These are phyloP conservation scores for Drosophila rhopaloa DNA, from an alignment of 1,140 invertebrate genomes.

Conservation along the genomic window DNA sequence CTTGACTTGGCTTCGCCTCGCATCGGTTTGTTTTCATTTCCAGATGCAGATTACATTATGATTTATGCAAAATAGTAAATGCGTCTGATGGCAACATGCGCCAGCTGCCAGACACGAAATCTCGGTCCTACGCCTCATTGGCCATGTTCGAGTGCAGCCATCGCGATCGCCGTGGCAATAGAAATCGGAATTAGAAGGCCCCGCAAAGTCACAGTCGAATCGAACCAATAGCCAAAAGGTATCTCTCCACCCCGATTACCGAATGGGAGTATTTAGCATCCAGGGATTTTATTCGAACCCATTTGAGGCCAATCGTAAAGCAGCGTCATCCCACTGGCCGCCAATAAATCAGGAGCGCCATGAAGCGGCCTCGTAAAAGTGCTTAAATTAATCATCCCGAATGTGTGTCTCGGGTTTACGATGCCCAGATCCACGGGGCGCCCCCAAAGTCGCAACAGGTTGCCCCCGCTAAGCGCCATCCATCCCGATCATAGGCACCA, in stretches of 20 bases:
- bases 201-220: slow-evolving; percentile 2
- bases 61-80: slow-evolving; percentile 85
- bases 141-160: slow-evolving; percentile 28
- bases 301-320: slow-evolving; percentile 67
- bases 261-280: slow-evolving; percentile 22
- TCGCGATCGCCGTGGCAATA: slow-evolving; percentile 28
- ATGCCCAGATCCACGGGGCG: slow-evolving; percentile 54
- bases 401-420: slow-evolving; percentile 80
- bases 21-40: slow-evolving; percentile 78
- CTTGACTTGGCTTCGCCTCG: slow-evolving; percentile 34
- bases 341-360: slow-evolving; percentile 80
- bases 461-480: slow-evolving; percentile 59
- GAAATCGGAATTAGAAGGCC: slow-evolving; percentile 18
- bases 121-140: slow-evolving; percentile 23
- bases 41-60: slow-evolving; percentile 85
- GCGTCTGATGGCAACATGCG: slow-evolving; percentile 83
- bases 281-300: slow-evolving; percentile 34
- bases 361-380: slow-evolving; percentile 83
- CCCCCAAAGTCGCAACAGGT: slow-evolving; percentile 61
- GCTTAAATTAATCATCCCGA: slow-evolving; percentile 84
- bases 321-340: slow-evolving; percentile 45
- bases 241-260: neutral
- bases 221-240: slow-evolving; percentile 2
- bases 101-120: slow-evolving; percentile 49
- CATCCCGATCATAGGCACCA: slow-evolving; percentile 42